Evolutionary conservation across 2,888 invertebrate genomes (phyloP), one percentile per base, ranked within the genome.

Genomic region (Nomada ruficornis): DNA sequence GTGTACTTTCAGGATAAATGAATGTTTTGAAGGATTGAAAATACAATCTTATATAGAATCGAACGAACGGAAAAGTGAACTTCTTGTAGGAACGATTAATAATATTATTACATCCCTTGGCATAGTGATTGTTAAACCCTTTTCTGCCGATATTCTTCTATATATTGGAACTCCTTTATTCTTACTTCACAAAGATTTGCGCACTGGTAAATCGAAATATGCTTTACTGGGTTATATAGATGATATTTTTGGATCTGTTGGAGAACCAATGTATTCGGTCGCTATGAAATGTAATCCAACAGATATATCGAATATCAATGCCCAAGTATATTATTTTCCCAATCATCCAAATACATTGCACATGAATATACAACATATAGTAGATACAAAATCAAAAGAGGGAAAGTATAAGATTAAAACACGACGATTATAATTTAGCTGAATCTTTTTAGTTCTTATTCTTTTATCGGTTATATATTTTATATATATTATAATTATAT

Each of bases 171-270:
- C 80, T 47, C 79, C 83, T 54, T 65, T 88, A 60, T 88, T 78
- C 69, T 36, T 87, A 50, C 57, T 23, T 23, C 7, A 18, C 52
- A 54, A 26, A 47, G 52, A 74, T 57, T 11, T 23, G 13, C 10
- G 76, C n/a, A 52, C 59, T 29, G 11, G 0, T 13, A 23, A 55
- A 18, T 50, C 15, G 52, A 55, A 77, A 57, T 82, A 67, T 26
- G 23, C n/a, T 63, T 54, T 76, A n/a, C 42, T 88, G 20, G 85
- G 88, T 11, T 60, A 77, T 7, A 80, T 88, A 44, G 83, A 88
- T 26, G 88, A 88, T 71, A 77, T 87, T 67, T 86, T 88, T 75
- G 85, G 83, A 26, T 68, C 80, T n/a, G 59, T 87, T 44, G 55
- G n/a, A 9, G 75, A 77, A 54, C 84, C 88, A 47, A 82, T 82